Evolutionary conservation across 2,797 vertebrate species (phyloP).

Genomic region (Lates japonicus): DNA sequence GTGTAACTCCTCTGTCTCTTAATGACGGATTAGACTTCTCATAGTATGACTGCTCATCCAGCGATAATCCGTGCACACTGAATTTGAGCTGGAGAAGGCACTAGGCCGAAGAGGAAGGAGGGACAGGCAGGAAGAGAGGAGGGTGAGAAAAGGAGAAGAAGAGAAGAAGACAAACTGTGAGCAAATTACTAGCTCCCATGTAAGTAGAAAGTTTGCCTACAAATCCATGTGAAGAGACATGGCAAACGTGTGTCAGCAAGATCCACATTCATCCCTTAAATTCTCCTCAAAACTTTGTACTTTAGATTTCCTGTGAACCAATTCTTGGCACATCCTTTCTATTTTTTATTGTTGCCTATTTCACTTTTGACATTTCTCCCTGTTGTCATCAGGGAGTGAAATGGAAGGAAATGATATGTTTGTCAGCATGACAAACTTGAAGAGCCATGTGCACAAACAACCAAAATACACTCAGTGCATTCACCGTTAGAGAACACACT

Average conservation of each 20-base stretch:
- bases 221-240: conserved; percentile 23
- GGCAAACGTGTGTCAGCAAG: conserved; percentile 20
- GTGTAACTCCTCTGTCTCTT: conserved; percentile 73
- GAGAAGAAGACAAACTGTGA: conserved; percentile 15
- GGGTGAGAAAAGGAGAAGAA: background rate
- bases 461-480: background rate
- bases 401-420: conserved; percentile 8
- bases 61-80: conserved; percentile 68
- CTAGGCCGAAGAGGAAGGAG: conserved; percentile 42
- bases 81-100: conserved; percentile 59
- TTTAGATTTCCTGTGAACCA: conserved; percentile 12
- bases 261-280: conserved; percentile 19
- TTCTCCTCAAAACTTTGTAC: conserved; percentile 5
- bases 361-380: conserved; percentile 16
- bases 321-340: background rate
- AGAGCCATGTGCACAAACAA: background rate
- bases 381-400: conserved; percentile 5
- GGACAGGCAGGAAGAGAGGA: conserved; percentile 23
- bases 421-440: conserved; percentile 3
- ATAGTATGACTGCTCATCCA: conserved; percentile 78
- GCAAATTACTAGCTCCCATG: conserved; percentile 34
- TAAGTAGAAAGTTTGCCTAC: conserved; percentile 24
- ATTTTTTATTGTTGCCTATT: conserved; percentile 27
- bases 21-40: conserved; percentile 79
- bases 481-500: background rate